Percentiles rank a stretch among this genome's conserved stretches.
phyloP scores from a whole-genome alignment of 2,113 vertebrate species.

The Gymnobelideus leadbeateri region DNA sequence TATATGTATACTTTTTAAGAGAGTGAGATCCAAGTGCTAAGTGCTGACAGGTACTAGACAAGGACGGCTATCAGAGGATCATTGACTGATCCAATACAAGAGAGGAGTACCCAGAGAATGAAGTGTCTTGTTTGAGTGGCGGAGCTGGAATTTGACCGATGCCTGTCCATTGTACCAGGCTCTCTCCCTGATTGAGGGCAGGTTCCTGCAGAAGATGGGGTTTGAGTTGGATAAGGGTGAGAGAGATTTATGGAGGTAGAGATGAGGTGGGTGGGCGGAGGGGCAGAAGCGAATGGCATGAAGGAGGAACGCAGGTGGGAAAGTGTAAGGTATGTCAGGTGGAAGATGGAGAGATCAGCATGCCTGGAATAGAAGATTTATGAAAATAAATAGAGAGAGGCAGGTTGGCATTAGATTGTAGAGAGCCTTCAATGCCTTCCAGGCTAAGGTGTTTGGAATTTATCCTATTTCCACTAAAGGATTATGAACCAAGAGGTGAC shows the following conservation, averaged over 20 bases:
- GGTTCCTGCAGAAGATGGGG: neutral
- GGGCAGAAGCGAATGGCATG: neutral
- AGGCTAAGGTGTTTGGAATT: neutral
- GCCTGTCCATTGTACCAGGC: neutral
- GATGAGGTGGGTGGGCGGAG: neutral
- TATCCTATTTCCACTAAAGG: neutral
- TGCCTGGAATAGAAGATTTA: neutral
- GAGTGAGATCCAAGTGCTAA: neutral
- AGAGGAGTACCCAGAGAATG: neutral
- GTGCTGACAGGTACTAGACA: neutral
- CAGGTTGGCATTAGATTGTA: neutral
- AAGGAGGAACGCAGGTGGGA: neutral
- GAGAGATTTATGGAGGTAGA: neutral
- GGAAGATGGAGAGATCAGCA: neutral
- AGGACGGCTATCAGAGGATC: neutral
- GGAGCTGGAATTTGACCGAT: neutral
- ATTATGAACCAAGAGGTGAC: neutral
- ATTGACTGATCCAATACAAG: neutral
- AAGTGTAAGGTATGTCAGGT: neutral
- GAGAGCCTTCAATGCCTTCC: neutral
- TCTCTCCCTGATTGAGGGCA: neutral
- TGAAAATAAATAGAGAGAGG: neutral
- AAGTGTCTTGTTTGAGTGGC: neutral
- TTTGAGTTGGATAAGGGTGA: neutral
- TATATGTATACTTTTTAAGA: neutral